Evolutionary conservation across 2,888 invertebrate genomes (phyloP), one percentile per base, ranked within the genome.

Genomic region (Pardosa pseudoannulata): DNA sequence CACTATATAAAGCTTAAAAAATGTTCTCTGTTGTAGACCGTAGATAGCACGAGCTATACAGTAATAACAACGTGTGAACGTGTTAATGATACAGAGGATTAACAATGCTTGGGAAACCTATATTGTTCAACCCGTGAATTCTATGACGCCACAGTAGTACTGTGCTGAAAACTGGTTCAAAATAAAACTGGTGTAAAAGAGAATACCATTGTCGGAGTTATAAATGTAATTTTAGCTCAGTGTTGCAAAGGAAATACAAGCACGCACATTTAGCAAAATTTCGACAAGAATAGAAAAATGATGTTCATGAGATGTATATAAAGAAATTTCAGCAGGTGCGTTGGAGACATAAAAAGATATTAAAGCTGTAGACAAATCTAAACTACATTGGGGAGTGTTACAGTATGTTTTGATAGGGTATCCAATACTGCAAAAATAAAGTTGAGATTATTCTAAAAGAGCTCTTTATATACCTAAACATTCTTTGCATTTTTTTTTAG

Each of bases 1-100:
- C 67, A 73, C 62, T 73, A 79, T 78, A 23, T 56, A 23, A 56
- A 23, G 56, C 19, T 23, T 56, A 56, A 56, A 56, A 56, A 56
- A 56, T 1, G 23, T 19, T 7, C 23, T 13, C 23, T 23, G 56
- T 16, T n/a, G n/a, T n/a, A n/a, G 23, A 11, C 23, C 1, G 56
- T 5, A 56, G 56, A 56, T 56, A 56, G 3, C 56, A 23, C 5
- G 1, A 11, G 5, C 23, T 46, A n/a, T n/a, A 56, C 11, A 36
- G 50, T 68, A 73, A 41, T 79, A 78, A 78, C 73, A 85, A 79
- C 56, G 83, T 68, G 72, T 62, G 78, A 85, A 78, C 79, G 78
- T 78, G 78, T 85, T 85, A 85, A 85, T 78, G 83, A 78, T 85
- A 78, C 67, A 78, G 50, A 46, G 50, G 36, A 85, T 85, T 85